phyloP scores from a whole-genome alignment of 2,113 vertebrate genomes.

The Nycticorax nycticorax region DNA sequence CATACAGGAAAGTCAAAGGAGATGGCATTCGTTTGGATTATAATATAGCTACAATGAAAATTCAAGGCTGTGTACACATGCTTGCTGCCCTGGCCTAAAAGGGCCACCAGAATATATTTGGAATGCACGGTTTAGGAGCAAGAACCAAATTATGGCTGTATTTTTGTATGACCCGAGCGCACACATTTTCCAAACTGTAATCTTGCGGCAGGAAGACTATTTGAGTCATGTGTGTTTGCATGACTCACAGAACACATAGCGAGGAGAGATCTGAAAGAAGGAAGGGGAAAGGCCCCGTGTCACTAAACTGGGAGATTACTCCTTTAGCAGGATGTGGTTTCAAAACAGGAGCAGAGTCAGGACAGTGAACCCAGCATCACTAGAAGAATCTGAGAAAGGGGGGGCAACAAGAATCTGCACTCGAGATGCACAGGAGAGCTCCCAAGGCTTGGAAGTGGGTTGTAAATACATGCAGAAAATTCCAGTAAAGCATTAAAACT shows the following conservation, averaged over 20 bases:
- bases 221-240: background rate
- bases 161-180: background rate
- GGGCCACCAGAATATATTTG: background rate
- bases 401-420: background rate
- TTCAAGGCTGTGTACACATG: background rate
- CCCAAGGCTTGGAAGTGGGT: background rate
- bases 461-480: background rate
- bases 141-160: background rate
- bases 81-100: background rate
- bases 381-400: background rate
- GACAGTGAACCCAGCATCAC: background rate
- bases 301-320: background rate
- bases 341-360: background rate
- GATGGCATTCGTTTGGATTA: background rate
- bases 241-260: background rate
- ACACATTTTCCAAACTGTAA: constrained; percentile 8
- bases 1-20: background rate
- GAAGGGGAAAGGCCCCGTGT: background rate
- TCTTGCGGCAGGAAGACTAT: background rate
- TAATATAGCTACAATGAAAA: background rate
- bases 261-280: background rate
- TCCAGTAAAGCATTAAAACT: background rate
- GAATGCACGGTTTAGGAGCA: background rate
- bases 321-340: constrained; percentile 6
- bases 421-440: background rate